phyloP scores from a whole-genome alignment of 2,797 vertebrate genomes.

The Tapera naevia region DNA sequence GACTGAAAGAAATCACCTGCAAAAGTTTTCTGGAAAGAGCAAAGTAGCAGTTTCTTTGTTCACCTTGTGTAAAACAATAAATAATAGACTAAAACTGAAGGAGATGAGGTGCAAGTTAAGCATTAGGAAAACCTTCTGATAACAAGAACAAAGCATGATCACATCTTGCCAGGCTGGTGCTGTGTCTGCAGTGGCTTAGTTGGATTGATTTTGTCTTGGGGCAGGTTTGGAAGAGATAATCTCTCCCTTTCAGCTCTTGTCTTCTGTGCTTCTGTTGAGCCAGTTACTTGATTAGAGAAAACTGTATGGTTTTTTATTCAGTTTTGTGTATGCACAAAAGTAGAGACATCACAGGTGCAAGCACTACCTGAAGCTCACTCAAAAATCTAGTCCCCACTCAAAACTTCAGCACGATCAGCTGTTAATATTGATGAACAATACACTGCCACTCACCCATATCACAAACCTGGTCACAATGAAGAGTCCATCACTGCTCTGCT shows the following conservation, averaged over 20 bases:
- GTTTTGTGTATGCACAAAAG: background rate
- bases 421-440: background rate
- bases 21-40: background rate
- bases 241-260: background rate
- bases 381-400: background rate
- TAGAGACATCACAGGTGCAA: background rate
- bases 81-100: background rate
- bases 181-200: background rate
- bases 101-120: background rate
- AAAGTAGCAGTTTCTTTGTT: background rate
- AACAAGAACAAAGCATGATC: background rate
- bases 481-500: background rate
- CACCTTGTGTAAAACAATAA: background rate
- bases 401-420: background rate
- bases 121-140: background rate
- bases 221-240: background rate
- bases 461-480: background rate
- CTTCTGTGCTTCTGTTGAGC: background rate
- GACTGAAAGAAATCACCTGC: background rate
- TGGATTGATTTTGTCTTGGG: background rate
- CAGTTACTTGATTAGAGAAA: background rate
- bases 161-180: background rate
- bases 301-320: background rate
- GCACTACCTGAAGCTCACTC: background rate
- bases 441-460: background rate